These are phyloP conservation scores for Leptinotarsa defecta DNA, from an alignment of 1,140 invertebrate species.

Conservation along the genomic window DNA sequence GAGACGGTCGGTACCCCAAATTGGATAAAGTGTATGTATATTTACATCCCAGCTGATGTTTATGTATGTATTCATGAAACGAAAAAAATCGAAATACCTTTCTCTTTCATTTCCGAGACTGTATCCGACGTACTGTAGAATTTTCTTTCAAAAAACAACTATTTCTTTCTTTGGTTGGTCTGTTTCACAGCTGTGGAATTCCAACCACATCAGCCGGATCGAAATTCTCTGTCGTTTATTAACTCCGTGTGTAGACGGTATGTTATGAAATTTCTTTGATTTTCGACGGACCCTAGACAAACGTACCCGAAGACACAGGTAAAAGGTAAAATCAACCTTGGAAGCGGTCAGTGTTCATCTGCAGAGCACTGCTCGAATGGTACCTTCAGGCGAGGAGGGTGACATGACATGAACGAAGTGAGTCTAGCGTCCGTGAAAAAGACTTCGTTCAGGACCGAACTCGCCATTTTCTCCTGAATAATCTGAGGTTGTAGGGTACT, in stretches of 20 bases:
- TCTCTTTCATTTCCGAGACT: too few relatives aligned
- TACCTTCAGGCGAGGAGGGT: constrained; percentile 9
- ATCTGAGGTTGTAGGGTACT: too few relatives aligned
- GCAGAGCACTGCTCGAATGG: constrained; percentile 1
- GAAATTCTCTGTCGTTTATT: not conserved
- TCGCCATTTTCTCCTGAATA: not conserved
- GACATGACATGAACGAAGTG: not conserved
- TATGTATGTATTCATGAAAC: too few relatives aligned
- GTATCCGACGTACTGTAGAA: too few relatives aligned
- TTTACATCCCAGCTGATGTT: too few relatives aligned
- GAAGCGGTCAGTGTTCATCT: constrained; percentile 19
- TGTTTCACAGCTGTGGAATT: too few relatives aligned
- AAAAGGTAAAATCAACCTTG: constrained; percentile 20
- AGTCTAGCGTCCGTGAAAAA: constrained; percentile 13
- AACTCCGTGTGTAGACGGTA: not conserved
- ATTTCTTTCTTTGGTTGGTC: too few relatives aligned
- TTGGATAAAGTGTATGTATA: too few relatives aligned
- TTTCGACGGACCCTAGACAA: constrained; percentile 10
- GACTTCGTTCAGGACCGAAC: constrained; percentile 11
- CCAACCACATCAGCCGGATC: not conserved
- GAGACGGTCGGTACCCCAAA: too few relatives aligned
- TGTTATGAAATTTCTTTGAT: constrained; percentile 5
- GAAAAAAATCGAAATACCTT: too few relatives aligned
- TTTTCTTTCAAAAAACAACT: too few relatives aligned
- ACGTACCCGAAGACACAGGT: constrained; percentile 13